Evolutionary conservation across 2,113 vertebrate genomes (phyloP).

Genomic region (Pangasianodon hypophthalmus): DNA sequence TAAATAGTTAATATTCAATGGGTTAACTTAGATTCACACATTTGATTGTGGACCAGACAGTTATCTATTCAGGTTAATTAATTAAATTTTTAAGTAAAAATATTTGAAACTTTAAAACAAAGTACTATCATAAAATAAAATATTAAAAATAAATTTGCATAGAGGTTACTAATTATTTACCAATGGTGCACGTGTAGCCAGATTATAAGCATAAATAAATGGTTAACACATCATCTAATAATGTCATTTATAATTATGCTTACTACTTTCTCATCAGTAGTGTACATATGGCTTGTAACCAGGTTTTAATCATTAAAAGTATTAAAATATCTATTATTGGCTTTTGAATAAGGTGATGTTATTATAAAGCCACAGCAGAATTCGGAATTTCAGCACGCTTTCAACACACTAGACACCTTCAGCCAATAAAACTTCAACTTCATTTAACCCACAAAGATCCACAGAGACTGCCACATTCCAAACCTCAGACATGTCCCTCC

Average conservation of each 20-base stretch:
- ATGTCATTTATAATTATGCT: background rate
- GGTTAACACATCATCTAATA: background rate
- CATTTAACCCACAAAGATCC: slow-evolving; percentile 12
- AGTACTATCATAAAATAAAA: background rate
- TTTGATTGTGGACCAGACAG: background rate
- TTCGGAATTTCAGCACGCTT: background rate
- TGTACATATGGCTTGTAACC: background rate
- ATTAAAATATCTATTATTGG: background rate
- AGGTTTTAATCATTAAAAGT: background rate
- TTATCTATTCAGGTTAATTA: background rate
- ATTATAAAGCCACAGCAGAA: background rate
- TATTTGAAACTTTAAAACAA: too few relatives aligned
- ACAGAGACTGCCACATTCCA: slow-evolving; percentile 36
- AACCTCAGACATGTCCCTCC: slow-evolving; percentile 13
- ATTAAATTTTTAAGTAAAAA: background rate
- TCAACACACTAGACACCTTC: slow-evolving; percentile 44
- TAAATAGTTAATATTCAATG: too few relatives aligned
- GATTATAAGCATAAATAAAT: background rate
- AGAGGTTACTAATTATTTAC: background rate
- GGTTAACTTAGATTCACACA: background rate
- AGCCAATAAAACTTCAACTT: slow-evolving; percentile 14
- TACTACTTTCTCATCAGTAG: background rate
- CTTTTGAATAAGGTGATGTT: background rate
- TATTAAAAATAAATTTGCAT: background rate
- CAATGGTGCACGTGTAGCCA: background rate